Base-by-base conservation (phyloP, 2,888 invertebrate species). In the Athalia rosae region DNA sequence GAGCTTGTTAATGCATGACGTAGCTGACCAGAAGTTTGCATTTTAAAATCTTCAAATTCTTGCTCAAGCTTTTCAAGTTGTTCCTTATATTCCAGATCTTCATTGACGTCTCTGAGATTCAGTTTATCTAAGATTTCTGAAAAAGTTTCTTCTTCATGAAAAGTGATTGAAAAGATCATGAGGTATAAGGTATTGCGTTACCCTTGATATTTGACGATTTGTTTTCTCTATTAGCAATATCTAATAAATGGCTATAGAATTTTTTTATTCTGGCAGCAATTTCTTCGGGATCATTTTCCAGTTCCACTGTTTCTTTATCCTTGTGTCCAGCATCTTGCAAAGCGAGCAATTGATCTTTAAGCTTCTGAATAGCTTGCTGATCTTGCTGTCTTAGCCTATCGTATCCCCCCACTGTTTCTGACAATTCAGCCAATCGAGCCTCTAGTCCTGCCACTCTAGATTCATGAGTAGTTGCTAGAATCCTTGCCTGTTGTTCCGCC, bases 381-480 rank as follows among this genome's bases (percentile, higher is more conserved):
- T 97, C 96, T 79, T 93, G 92, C 74, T 94, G 93, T 3, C 95
- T 90, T 7, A 94, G 88, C 77, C 94, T 90, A 86, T 97, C 96
- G 84, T 96, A 96, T 79, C 92, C 93, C 0, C 96, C 96, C 3
- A 97, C 93, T 0, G 94, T 94, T 77, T 93, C 93, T 0, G 96
- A 96, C 47, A 97, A 89, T 85, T 97, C 96, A 0, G 96, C 95
- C 15, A 97, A 89, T 80, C 94, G 92, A 4, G 93, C 92, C 89
- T 97, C 97, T 73, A 97, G 91, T 69, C 93, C 92, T 0, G 94
- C 94, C 0, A 96, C 96, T 79, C 96, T 91, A 77, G 95, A 93
- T 87, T 97, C 97, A 82, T 95, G 95, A 3, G 94, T 91, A 0
- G 93, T 92, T 78, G 94, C 94, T 56, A 94, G 91, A 81, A 92